Evolutionary conservation across 2,888 invertebrate species (phyloP).

Genomic region (Resseliella maxima): DNA sequence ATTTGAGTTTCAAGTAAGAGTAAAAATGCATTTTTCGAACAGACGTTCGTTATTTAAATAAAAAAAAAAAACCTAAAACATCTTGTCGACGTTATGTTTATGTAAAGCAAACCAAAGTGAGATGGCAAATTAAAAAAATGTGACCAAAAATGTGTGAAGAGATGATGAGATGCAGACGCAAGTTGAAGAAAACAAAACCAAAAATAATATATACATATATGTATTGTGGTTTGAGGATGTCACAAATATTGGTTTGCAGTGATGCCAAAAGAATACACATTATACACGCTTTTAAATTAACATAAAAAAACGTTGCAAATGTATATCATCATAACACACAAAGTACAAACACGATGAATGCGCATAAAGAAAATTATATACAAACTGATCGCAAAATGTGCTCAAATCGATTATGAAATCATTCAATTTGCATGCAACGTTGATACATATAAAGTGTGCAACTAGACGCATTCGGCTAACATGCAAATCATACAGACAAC

Average conservation of each 20-base stretch:
- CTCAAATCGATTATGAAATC: slow-evolving; percentile 34
- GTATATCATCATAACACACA: not conserved
- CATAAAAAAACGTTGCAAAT: not conserved
- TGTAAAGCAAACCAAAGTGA: not conserved
- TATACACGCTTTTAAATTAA: not conserved
- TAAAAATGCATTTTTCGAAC: no score
- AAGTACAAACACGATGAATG: not conserved
- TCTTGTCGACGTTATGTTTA: not conserved
- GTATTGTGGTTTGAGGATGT: not conserved
- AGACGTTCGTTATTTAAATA: not conserved
- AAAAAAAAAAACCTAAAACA: slow-evolving; percentile 11
- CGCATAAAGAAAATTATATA: not conserved
- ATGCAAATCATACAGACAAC: not conserved
- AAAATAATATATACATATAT: no score
- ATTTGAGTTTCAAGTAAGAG: no score
- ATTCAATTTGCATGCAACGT: not conserved
- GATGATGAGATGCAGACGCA: not conserved
- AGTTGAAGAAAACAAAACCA: no score
- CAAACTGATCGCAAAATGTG: not conserved
- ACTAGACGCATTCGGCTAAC: not conserved
- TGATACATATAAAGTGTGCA: not conserved
- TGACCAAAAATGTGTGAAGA: not conserved
- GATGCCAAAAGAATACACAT: not conserved
- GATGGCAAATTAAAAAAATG: not conserved
- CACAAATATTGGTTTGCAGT: not conserved